Conservation (phyloP, 2,113 vertebrate species). For the Labrus mixtus region DNA sequence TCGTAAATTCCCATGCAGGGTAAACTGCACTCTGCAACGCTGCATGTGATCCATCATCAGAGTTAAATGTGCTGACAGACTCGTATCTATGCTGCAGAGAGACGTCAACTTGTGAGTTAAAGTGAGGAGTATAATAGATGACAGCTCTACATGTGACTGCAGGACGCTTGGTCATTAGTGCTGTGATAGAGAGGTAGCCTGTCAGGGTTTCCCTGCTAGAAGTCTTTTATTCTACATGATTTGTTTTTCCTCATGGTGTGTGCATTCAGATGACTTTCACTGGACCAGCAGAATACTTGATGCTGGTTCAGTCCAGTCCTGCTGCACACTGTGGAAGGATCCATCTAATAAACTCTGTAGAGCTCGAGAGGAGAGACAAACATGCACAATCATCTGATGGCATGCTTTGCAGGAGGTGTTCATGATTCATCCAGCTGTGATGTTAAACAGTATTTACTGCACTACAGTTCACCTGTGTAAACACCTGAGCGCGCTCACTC, state of each 20-base stretch:
- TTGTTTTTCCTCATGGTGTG: too few relatives aligned
- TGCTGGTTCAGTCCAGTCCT: background rate
- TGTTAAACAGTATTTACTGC: background rate
- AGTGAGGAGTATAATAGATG: background rate
- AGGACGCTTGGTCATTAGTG: background rate
- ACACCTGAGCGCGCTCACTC: too few relatives aligned
- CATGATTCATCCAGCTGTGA: constrained; percentile 18
- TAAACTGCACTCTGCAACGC: too few relatives aligned
- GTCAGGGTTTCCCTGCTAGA: background rate
- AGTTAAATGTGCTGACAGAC: constrained; percentile 27
- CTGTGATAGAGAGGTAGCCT: too few relatives aligned
- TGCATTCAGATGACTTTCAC: background rate
- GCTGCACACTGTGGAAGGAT: background rate
- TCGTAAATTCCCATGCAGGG: constrained; percentile 33
- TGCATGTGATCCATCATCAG: background rate
- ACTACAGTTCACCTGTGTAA: too few relatives aligned
- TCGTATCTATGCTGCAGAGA: background rate
- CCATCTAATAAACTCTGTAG: background rate
- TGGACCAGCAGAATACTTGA: background rate
- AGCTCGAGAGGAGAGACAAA: background rate
- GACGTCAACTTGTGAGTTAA: background rate
- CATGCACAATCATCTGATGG: too few relatives aligned
- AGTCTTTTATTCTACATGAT: background rate
- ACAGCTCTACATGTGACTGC: background rate
- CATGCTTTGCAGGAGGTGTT: background rate